phyloP scores from a whole-genome alignment of 1,140 invertebrate species.

The Lasioglossum baleicum region DNA sequence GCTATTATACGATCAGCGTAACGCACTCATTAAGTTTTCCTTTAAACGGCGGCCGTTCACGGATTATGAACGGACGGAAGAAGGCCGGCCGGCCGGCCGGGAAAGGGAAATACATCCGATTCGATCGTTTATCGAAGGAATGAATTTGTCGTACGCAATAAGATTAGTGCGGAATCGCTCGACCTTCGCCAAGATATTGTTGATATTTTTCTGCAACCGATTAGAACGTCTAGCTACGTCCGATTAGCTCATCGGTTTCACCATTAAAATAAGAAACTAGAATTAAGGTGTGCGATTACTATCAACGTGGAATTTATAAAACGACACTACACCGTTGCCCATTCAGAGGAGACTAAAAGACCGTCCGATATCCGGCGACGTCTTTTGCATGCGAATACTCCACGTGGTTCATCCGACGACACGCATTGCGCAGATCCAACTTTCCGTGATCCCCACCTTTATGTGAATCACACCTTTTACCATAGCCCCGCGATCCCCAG shows the following conservation, averaged over 20 bases:
- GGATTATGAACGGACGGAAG: too few species aligned
- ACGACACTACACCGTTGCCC: constrained; percentile 57
- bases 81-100: too few species aligned
- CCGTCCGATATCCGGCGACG: constrained; percentile 47
- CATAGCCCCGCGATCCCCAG: constrained; percentile 44
- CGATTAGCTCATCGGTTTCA: background rate
- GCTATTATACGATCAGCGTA: background rate
- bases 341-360: constrained; percentile 56
- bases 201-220: background rate
- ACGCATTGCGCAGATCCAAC: constrained; percentile 74
- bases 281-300: too few species aligned
- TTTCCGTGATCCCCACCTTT: constrained; percentile 58
- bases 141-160: background rate
- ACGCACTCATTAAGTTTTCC: background rate
- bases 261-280: too few species aligned
- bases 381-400: constrained; percentile 76
- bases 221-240: background rate
- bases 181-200: background rate
- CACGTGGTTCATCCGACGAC: constrained; percentile 71
- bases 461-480: constrained; percentile 61
- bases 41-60: background rate
- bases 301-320: background rate
- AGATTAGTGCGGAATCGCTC: background rate
- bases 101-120: background rate
- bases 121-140: background rate